phyloP scores from a whole-genome alignment of 2,113 vertebrate species.

The Hystrix cristata region DNA sequence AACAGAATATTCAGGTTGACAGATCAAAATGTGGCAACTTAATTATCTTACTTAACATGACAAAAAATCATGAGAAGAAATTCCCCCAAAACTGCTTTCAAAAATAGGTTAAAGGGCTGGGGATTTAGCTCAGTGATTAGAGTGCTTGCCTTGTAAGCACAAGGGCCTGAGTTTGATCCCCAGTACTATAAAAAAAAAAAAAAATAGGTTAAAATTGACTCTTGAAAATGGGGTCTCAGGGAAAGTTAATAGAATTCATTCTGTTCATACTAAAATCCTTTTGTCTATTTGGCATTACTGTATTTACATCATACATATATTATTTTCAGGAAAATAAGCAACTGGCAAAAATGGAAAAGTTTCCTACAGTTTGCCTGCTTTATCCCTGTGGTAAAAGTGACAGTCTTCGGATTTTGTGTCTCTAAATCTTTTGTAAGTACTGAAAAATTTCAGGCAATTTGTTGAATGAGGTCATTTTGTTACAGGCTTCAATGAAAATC shows the following conservation, averaged over 20 bases:
- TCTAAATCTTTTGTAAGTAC: background rate
- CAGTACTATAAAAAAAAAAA: too few relatives aligned
- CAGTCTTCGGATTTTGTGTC: background rate
- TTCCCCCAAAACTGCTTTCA: fast-evolving
- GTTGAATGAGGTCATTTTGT: background rate
- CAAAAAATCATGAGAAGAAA: background rate
- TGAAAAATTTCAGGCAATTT: background rate
- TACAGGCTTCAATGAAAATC: background rate
- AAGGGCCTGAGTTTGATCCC: too few relatives aligned
- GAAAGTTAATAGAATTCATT: background rate
- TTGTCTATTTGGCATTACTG: background rate
- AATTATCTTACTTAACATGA: background rate
- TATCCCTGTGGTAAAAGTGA: background rate
- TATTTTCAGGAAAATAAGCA: background rate
- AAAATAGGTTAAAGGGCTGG: background rate
- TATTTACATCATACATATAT: background rate
- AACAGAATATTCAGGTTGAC: background rate
- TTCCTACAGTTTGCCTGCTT: background rate
- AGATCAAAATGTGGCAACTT: background rate
- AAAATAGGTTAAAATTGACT: background rate
- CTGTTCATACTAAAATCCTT: background rate
- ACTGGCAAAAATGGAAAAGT: background rate
- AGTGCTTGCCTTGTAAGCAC: too few relatives aligned
- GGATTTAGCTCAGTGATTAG: too few relatives aligned
- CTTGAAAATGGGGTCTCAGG: background rate